Base-by-base conservation (phyloP, 2,113 vertebrate genomes). In the Ciconia boyciana region DNA sequence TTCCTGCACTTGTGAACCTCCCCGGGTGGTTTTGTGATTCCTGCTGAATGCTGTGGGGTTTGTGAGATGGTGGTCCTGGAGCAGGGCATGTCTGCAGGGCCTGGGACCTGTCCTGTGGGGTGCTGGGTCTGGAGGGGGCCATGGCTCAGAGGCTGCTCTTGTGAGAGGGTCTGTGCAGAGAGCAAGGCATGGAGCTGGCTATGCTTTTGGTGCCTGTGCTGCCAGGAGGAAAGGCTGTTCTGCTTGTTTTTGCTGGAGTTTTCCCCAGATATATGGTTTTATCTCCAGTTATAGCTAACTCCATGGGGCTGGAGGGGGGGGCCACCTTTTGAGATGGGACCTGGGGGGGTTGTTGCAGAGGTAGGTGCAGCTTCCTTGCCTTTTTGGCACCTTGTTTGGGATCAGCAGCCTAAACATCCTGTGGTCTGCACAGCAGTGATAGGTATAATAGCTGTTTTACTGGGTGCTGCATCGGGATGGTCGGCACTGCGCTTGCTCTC, bases 1-100 rank as follows among this genome's bases (percentile, higher is more conserved):
- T 89, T 89, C 87, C 57, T 87, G 85, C 64, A 83, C 79, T 77
- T 90, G 55, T 72, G 80, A 94, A 71, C 68, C 80, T 95, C 69
- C 92, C 57, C 20, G 1, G 1, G 76, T 57, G 90, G 36, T 57
- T 90, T 34, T 87, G 49, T 49, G 69, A 36, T 68, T 91, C 57
- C 41, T 75, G 52, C 4, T 11, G 55, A 68, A 32, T 16, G 36
- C 36, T 15, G 39, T 74, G 64, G 46, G n/a, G 8, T 36, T 24
- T 77, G 43, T n/a, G 57, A 82, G 36, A 3, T 46, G 34, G 49
- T 46, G 61, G 29, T 78, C n/a, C 39, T 71, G 54, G 46, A 46
- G 34, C 12, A 77, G 71, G n/a, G 60, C 1, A 0, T 9, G 19
- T 54, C 39, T 6, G 6, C 8, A 13, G 39, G 8, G 28, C 16